Base-by-base conservation (phyloP, 2,113 vertebrate species). In the Dipodomys merriami region DNA sequence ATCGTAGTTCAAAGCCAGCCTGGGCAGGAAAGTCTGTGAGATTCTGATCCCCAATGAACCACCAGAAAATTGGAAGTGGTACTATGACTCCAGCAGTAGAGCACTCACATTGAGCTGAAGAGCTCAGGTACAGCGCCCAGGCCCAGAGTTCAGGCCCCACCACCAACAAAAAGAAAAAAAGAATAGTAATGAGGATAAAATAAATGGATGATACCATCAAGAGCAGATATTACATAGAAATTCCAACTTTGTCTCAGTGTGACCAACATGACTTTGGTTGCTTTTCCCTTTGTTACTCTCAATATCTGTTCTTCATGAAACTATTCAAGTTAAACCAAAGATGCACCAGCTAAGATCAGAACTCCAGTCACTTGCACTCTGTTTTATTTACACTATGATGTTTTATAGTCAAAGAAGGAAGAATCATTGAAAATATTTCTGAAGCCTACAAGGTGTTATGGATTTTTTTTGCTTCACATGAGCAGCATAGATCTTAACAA, bases 341-440 rank as follows among this genome's bases (percentile, higher is more conserved):
- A 73, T 64, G 33, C 60, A 67, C 8, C 25, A 71, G 0, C 4
- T 60, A 25, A 74, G 60, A 39, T 33, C 73, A 72, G 71, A 92
- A 77, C 1, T 39, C 23, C 64, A n/a, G 2, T 87, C 18, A 39
- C 27, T 53, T 57, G 11, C 11, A 60, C 7, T 62, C 33, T 35
- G 68, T 16, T 62, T 35, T 68, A 73, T 73, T 49, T 84, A 29
- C 27, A 76, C 18, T 29, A 3, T 22, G 22, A 25, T 60, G 27
- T 89, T 85, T 82, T 71, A 71, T 11, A 83, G 11, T n/a, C 12
- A 81, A n/a, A 89, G 22, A 12, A 92, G 30, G 90, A 64, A 86
- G 30, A 33, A 39, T 79, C 11, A 57, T 20, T 10, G n/a, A 78
- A 88, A 67, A 53, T 33, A 46, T 72, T 90, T 78, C 57, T 25